Conservation (phyloP, 2,113 vertebrate genomes). For the Sminthopsis crassicaudata region DNA sequence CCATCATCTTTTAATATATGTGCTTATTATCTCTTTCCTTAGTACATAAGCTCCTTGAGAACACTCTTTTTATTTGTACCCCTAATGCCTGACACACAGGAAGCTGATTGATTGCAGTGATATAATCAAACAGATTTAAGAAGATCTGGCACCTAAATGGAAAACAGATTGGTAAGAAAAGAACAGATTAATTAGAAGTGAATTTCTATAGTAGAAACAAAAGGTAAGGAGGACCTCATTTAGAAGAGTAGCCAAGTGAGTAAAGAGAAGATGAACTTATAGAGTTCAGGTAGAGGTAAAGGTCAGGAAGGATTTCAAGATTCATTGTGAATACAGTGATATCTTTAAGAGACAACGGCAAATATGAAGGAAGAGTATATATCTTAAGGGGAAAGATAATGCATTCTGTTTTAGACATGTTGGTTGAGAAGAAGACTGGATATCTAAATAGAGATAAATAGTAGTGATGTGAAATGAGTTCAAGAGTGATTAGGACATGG, state of each 20-base stretch:
- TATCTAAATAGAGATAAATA: neutral
- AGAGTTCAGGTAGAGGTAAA: neutral
- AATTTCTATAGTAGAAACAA: neutral
- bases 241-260: neutral
- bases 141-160: neutral
- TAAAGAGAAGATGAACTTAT: neutral
- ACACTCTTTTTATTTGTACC: neutral
- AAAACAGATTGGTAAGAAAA: neutral
- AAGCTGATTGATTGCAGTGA: neutral
- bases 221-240: neutral
- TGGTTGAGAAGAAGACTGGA: neutral
- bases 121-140: neutral
- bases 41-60: neutral
- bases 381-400: neutral
- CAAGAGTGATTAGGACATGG: neutral
- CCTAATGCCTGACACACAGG: neutral
- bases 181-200: neutral
- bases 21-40: neutral
- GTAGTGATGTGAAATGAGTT: neutral
- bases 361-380: neutral
- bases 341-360: neutral
- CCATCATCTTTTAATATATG: too few species aligned
- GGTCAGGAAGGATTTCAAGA: neutral
- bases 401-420: neutral
- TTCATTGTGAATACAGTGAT: neutral